Base-by-base conservation (phyloP, 2,113 vertebrate species). In the Picathartes gymnocephalus region DNA sequence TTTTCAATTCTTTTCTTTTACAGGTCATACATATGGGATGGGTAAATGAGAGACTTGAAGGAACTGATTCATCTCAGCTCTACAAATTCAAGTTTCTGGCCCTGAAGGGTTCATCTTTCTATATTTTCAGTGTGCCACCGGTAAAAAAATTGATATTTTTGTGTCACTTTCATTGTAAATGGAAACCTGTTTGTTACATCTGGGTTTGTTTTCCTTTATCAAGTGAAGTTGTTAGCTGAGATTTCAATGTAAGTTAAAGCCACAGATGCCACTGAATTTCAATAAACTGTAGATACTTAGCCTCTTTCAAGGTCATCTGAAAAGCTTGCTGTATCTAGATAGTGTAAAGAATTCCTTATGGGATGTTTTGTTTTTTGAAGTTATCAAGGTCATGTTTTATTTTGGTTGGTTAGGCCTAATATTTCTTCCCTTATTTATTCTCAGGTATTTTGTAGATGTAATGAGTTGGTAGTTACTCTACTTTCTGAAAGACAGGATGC, bases 21-120 rank as follows among this genome's bases (percentile, higher is more conserved):
- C 98, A 99, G 99, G 98, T 99, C 47, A 96, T 99, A 91, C 98
- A 99, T 96, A 98, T 99, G 98, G 99, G 99, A 79, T 99, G 99
- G 99, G 98, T 98, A 33, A 98, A 98, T 88, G 98, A 99, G 92
- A 98, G 97, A 86, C 97, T 98, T 8, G 98, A 98, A 78, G 98
- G 95, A 90, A 93, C 95, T n/a, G 93, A 98, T 70, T 95, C 97
- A 44, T 92, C 95, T 64, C 98, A 94, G 56, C 82, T 97, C 68
- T 97, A 98, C 91, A 96, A 95, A 81, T 98, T 98, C 97, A 99
- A 98, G 97, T 99, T 99, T 96, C 98, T 99, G 95, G 99, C 98
- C 33, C 97, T 99, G 94, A 99, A 98, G 92, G 98, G 99, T 81
- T 98, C 98, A 11, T 98, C 98, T 40, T 98, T 99, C 96, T 98